These are phyloP conservation scores for Saimiri boliviensis DNA, from an alignment of 2,113 vertebrate genomes.

Conservation along the genomic window DNA sequence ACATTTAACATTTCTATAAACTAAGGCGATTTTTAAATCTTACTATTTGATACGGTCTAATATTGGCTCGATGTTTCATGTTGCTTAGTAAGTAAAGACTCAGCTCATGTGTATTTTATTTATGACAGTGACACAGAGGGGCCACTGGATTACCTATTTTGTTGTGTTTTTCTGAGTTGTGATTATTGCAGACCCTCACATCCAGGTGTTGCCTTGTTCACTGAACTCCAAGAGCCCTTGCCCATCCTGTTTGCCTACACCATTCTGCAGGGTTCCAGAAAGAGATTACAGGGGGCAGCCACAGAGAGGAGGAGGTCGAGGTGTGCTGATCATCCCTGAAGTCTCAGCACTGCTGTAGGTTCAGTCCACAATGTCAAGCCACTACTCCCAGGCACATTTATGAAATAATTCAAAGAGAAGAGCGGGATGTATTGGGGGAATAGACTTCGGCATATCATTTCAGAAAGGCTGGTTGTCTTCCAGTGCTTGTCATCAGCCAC, in stretches of 20 bases:
- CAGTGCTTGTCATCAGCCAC: neutral
- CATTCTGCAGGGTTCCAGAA: neutral
- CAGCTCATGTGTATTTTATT: neutral
- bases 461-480: neutral
- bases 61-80: neutral
- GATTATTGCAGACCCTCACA: neutral
- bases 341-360: neutral
- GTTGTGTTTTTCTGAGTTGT: neutral
- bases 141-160: neutral
- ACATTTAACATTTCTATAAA: neutral
- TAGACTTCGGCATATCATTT: constrained; percentile 19
- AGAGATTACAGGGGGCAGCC: neutral
- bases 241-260: neutral
- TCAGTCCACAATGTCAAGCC: neutral
- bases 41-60: neutral
- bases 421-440: neutral
- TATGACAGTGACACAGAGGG: neutral
- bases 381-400: neutral
- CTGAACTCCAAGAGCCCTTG: neutral
- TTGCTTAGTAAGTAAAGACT: neutral
- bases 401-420: constrained; percentile 2
- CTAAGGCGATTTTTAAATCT: neutral
- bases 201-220: neutral
- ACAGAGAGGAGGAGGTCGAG: neutral
- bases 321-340: neutral